Conservation (phyloP, 1,140 invertebrate genomes). For the Neodiprion fabricii region DNA sequence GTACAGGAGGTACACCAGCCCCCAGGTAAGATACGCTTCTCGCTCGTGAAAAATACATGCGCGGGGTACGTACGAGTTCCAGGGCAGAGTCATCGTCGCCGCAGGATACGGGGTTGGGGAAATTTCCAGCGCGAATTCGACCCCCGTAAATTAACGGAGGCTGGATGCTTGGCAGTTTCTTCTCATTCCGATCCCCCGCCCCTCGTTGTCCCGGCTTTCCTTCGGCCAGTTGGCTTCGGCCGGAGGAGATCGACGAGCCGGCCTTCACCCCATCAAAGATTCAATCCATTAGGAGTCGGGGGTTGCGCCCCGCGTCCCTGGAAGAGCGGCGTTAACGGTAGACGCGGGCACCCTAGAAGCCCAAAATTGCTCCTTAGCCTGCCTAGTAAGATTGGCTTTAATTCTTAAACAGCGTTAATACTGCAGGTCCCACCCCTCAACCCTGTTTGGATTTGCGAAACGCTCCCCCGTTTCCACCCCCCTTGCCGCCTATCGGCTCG, state of each 20-base stretch:
- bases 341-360: not conserved
- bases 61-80: not conserved
- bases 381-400: conserved; percentile 52
- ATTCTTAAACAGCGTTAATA: conserved; percentile 51
- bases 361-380: conserved; percentile 35
- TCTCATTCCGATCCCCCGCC: not conserved
- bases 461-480: not conserved
- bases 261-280: conserved; percentile 45
- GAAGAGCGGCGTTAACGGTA: not conserved
- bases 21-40: not conserved
- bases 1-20: too few relatives aligned
- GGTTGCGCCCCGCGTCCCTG: not conserved
- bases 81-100: not conserved
- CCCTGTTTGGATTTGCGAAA: not conserved
- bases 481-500: not conserved
- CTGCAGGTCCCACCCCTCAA: conserved; percentile 34
- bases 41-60: not conserved
- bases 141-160: not conserved
- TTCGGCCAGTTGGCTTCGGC: not conserved
- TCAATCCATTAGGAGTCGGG: conserved; percentile 47
- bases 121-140: not conserved
- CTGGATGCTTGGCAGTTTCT: not conserved
- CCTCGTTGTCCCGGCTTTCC: not conserved
- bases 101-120: not conserved
- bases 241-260: conserved; percentile 41